Conservation (phyloP, 2,113 vertebrate genomes). For the Podocnemis expansa region DNA sequence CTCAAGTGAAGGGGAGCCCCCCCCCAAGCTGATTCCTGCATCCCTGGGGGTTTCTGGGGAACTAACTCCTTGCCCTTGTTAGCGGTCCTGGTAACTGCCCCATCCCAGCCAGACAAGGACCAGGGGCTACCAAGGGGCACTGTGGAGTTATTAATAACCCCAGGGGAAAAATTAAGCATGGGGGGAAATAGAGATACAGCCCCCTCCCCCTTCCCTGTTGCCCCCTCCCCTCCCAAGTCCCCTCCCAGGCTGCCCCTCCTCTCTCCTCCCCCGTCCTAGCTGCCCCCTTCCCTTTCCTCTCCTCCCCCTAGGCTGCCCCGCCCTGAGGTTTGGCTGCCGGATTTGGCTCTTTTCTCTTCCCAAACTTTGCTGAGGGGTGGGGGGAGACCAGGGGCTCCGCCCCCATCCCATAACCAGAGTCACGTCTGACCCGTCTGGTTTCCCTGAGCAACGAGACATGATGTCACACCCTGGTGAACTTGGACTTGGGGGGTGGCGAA, state of each 20-base stretch:
- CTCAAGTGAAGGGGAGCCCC: no score
- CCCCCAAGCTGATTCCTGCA: no score
- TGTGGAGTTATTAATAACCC: not conserved
- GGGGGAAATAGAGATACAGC: not conserved
- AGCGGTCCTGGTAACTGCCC: no score
- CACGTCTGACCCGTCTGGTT: slow-evolving; percentile 90
- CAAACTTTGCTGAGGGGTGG: not conserved
- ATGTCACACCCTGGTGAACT: slow-evolving; percentile 92
- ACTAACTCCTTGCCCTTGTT: not conserved
- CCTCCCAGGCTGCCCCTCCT: not conserved
- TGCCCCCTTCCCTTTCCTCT: not conserved
- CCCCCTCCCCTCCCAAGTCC: no score
- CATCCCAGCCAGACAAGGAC: not conserved
- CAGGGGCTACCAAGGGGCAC: not conserved
- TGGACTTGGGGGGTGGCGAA: slow-evolving; percentile 85
- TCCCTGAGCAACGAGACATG: slow-evolving; percentile 92
- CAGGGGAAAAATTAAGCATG: slow-evolving; percentile 4
- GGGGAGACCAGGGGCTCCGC: not conserved
- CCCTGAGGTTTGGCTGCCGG: not conserved
- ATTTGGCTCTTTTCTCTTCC: not conserved
- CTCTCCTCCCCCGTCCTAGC: not conserved
- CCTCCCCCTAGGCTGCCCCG: not conserved
- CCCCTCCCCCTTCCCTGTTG: not conserved
- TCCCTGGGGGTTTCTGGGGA: not conserved
- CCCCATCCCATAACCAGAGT: slow-evolving; percentile 71